phyloP scores from a whole-genome alignment of 2,113 vertebrate genomes.

The Oncorhynchus keta region DNA sequence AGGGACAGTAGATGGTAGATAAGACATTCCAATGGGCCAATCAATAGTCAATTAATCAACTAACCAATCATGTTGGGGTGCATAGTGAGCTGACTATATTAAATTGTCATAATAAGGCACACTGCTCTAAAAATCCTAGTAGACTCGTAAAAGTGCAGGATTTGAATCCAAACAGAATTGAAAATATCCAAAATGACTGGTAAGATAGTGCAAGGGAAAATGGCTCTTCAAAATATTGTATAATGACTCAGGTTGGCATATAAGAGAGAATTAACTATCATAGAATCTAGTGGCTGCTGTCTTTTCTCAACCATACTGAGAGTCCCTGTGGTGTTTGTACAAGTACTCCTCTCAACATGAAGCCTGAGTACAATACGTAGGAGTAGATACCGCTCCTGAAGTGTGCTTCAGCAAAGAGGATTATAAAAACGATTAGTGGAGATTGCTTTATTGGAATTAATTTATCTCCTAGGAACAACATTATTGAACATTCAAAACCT shows the following conservation, averaged over 20 bases:
- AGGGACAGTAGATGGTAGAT: conserved; percentile 9
- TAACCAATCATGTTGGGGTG: too few species aligned
- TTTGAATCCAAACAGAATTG: neutral
- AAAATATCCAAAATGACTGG: too few species aligned
- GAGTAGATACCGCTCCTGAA: conserved; percentile 13
- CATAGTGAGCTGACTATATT: neutral
- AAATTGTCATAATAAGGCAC: neutral
- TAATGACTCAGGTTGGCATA: neutral
- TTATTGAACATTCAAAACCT: neutral
- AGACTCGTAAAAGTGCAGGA: neutral
- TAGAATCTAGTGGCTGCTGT: conserved; percentile 23
- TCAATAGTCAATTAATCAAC: conserved; percentile 43
- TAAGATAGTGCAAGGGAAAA: too few species aligned
- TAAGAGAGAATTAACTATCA: conserved; percentile 16
- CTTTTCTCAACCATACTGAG: neutral
- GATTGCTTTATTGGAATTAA: conserved; percentile 18
- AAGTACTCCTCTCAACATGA: conserved; percentile 20
- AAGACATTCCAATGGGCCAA: conserved; percentile 48
- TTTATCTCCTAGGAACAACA: too few species aligned
- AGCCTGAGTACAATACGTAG: conserved; percentile 13
- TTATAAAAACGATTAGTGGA: neutral
- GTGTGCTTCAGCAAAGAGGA: neutral
- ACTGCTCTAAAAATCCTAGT: neutral
- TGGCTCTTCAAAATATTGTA: too few species aligned
- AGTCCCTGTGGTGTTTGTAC: neutral